These are phyloP conservation scores for Terrapene triunguis DNA, from an alignment of 2,113 vertebrate genomes.

Conservation along the genomic window DNA sequence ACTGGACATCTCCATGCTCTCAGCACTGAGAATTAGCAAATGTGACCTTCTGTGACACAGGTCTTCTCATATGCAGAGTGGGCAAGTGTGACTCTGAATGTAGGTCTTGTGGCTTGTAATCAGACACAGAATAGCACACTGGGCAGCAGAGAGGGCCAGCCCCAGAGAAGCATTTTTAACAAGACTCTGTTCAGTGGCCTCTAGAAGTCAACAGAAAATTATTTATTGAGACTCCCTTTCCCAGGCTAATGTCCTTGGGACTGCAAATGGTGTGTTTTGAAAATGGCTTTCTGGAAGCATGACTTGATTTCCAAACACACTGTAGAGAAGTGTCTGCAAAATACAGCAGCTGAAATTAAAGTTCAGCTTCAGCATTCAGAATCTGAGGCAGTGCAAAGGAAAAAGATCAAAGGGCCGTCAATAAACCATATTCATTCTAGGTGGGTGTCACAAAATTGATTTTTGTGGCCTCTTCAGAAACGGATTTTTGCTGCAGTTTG, in stretches of 20 bases:
- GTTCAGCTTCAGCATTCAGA: background rate
- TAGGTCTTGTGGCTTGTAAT: background rate
- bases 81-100: background rate
- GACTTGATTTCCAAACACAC: conserved; percentile 9
- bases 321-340: background rate
- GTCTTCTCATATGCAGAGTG: background rate
- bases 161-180: background rate
- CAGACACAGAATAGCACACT: background rate
- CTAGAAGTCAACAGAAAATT: background rate
- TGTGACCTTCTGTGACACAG: background rate
- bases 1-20: background rate
- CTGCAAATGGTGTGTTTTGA: conserved; percentile 9
- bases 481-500: background rate
- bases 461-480: background rate
- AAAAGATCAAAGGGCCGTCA: conserved; percentile 3
- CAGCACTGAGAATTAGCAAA: background rate
- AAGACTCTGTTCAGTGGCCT: background rate
- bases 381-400: conserved; percentile 11
- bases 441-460: background rate
- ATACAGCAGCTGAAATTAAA: background rate
- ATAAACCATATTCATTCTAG: background rate
- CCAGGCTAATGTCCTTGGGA: background rate
- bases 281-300: conserved; percentile 15
- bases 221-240: background rate
- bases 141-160: background rate